Evolutionary conservation across 1,140 invertebrate species (phyloP), one percentile per base, ranked within the genome.

Genomic region (Phortica variegata): DNA sequence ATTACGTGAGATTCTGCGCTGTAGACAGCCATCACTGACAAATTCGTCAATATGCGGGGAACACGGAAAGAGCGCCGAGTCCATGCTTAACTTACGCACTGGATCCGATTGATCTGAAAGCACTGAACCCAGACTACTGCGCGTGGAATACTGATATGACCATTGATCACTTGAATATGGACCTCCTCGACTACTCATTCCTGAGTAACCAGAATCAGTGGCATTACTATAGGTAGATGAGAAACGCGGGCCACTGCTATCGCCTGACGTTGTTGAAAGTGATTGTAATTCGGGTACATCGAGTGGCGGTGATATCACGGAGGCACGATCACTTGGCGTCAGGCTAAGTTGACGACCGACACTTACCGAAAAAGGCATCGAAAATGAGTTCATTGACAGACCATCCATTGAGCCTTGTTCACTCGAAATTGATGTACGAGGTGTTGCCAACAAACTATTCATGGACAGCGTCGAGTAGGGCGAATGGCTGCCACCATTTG

Each of bases 111-210:
- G 62, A 20, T 76, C 71, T 15, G 71, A 73, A 8, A 65, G 49
- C 2, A 76, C 60, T 9, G 73, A 76, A 29, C 69, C 73, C 1
- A 76, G 31, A 48, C 74, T 76, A 46, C 73, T 75, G n/a, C 71
- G 60, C 13, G 71, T 65, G 8, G 59, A 76, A 59, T 75, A 76
- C 50, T 71, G 68, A 57, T 72, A 75, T 3, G 71, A 74, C 73
- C 73, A 76, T 16, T 63, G 56, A 48, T 76, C 74, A 3, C 61
- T 58, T 6, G 50, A 53, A 12, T 54, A 47, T 49, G 55, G 21
- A 17, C 48, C 56, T 2, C 54, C 65, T 13, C 70, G 57, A 16
- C 60, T 60, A 13, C 66, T 70, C 17, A 52, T 43, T 9, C 63
- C 71, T 18, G 61, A 66, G 37, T 76, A 76, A 6, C 74, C 74